Conservation (phyloP, 2,888 invertebrate species). For the Erebia aethiops region DNA sequence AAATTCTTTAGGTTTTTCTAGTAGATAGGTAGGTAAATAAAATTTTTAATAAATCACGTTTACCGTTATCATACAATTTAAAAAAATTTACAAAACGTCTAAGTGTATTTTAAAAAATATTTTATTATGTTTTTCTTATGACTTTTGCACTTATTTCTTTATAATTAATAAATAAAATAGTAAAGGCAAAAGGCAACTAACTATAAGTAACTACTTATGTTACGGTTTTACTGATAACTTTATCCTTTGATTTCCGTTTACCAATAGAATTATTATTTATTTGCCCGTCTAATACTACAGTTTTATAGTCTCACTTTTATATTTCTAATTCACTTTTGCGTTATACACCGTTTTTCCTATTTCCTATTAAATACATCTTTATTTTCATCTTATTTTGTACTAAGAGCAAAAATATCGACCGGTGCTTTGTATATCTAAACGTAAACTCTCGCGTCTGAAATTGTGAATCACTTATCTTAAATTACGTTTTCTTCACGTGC, state of each 20-base stretch:
- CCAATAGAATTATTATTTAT: not conserved
- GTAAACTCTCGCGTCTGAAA: not conserved
- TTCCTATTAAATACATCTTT: not conserved
- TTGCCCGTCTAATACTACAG: not conserved
- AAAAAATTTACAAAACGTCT: not conserved
- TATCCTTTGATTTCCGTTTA: not conserved
- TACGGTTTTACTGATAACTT: not conserved
- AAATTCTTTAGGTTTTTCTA: not conserved
- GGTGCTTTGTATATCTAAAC: not conserved
- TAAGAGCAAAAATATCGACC: not conserved
- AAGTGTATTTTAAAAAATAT: not conserved
- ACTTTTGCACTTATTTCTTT: not conserved
- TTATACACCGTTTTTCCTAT: not conserved
- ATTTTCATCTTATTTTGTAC: not conserved
- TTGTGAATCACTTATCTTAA: slow-evolving; percentile 4
- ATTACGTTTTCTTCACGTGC: not conserved
- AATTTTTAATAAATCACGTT: too few species aligned
- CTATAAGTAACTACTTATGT: too few species aligned
- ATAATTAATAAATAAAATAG: not conserved
- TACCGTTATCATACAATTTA: not conserved
- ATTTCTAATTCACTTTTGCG: not conserved
- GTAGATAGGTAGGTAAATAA: too few species aligned
- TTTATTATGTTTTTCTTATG: not conserved
- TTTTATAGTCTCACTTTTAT: not conserved
- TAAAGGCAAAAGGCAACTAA: not conserved